A percentile compares a stretch with the other conserved stretches of the same genome.
phyloP scores from a whole-genome alignment of 2,888 invertebrate species.

The Lepidochitona cinerea region DNA sequence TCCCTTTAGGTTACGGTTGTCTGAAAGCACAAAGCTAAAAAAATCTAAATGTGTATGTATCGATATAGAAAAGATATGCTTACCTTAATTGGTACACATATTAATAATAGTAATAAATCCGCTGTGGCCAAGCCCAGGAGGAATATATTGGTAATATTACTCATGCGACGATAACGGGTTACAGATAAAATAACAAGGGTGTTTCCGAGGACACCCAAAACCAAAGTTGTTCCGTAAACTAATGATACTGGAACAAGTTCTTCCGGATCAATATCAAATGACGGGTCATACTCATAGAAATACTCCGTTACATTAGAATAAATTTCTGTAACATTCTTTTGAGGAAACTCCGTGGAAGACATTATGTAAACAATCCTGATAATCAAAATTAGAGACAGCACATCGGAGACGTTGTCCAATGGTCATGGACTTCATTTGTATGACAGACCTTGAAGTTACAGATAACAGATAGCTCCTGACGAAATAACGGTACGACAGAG shows the following conservation, averaged over 20 bases:
- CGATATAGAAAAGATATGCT: conserved; percentile 34
- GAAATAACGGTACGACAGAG: too few relatives aligned
- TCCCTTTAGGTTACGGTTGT: too few relatives aligned
- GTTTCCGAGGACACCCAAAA: conserved; percentile 76
- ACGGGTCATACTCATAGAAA: neutral
- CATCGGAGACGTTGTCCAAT: too few relatives aligned
- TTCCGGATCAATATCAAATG: neutral
- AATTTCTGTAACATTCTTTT: neutral
- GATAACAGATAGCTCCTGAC: too few relatives aligned
- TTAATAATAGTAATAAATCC: conserved; percentile 78
- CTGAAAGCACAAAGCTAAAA: too few relatives aligned
- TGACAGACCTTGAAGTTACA: too few relatives aligned
- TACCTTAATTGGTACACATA: conserved; percentile 82
- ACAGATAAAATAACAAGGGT: conserved; percentile 74
- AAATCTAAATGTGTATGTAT: too few relatives aligned
- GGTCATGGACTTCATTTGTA: too few relatives aligned
- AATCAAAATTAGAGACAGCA: too few relatives aligned
- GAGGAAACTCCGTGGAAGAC: too few relatives aligned
- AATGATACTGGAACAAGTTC: conserved; percentile 75
- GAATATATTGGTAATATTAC: conserved; percentile 78
- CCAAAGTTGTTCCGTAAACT: conserved; percentile 76
- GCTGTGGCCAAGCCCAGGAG: conserved; percentile 79
- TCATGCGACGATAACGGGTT: conserved; percentile 73
- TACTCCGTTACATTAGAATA: neutral
- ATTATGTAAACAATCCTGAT: too few relatives aligned